Evolutionary conservation across 2,113 vertebrate species (phyloP).

Genomic region (Tragelaphus strepsiceros): DNA sequence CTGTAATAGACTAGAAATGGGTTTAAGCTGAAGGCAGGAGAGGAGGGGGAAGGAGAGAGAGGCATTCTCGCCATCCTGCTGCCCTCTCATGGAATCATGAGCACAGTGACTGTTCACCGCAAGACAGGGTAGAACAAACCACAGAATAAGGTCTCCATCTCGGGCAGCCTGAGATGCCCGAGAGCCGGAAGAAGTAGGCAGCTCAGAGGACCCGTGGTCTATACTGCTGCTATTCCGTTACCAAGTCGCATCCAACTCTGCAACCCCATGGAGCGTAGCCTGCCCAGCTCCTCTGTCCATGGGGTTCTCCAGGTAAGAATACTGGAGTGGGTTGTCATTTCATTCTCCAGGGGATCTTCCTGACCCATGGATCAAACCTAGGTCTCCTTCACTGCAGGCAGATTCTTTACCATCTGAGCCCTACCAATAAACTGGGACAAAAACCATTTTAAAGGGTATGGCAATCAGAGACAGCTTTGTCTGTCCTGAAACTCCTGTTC

Average conservation of each 20-base stretch:
- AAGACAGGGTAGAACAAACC: background rate
- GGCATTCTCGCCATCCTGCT: slow-evolving; percentile 50
- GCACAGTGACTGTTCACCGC: background rate
- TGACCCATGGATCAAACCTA: background rate
- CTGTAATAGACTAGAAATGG: background rate
- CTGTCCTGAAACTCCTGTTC: background rate
- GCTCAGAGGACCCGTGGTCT: background rate
- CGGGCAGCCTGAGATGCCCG: background rate
- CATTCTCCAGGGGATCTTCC: background rate
- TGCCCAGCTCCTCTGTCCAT: background rate
- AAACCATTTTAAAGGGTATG: background rate
- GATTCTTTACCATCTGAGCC: background rate
- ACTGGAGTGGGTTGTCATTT: background rate
- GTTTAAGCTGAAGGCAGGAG: background rate
- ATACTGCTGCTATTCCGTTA: background rate
- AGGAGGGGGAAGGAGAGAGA: background rate
- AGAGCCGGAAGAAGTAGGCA: accelerated
- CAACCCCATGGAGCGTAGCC: background rate
- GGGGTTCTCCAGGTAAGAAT: background rate
- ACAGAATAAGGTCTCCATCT: background rate
- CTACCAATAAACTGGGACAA: background rate
- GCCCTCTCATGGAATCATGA: slow-evolving; percentile 74
- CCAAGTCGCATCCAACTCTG: background rate
- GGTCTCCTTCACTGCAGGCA: background rate
- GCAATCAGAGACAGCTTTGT: background rate